Evolutionary conservation across 2,113 vertebrate species (phyloP).

Genomic region (Gallinago paraguaiae): DNA sequence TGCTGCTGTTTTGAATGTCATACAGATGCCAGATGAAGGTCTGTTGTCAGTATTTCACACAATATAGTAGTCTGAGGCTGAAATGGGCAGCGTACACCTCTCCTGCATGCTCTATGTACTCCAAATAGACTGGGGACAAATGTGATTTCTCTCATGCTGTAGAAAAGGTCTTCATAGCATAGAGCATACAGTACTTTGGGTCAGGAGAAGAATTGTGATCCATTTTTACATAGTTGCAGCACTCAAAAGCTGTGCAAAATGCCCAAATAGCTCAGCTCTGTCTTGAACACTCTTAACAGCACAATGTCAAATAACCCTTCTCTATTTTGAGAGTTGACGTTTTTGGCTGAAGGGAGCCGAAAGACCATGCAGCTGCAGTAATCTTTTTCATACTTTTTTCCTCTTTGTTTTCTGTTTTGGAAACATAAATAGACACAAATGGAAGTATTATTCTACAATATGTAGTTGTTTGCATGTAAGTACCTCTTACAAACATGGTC

Average conservation of each 20-base stretch:
- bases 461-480: background rate
- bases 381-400: background rate
- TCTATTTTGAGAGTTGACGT: background rate
- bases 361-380: background rate
- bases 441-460: background rate
- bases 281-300: background rate
- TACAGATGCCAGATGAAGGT: background rate
- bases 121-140: background rate
- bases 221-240: background rate
- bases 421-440: background rate
- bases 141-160: background rate
- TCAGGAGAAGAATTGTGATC: background rate
- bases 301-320: background rate
- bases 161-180: background rate
- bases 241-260: background rate
- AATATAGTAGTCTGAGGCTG: background rate
- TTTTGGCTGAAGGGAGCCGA: background rate
- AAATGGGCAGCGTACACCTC: background rate
- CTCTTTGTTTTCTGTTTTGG: background rate
- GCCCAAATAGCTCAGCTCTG: background rate
- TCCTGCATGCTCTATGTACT: background rate
- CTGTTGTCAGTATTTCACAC: background rate
- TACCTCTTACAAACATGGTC: background rate
- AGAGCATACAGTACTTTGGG: background rate
- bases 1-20: background rate